Conservation (phyloP, 1,140 invertebrate genomes). For the Diorhabda carinulata region DNA sequence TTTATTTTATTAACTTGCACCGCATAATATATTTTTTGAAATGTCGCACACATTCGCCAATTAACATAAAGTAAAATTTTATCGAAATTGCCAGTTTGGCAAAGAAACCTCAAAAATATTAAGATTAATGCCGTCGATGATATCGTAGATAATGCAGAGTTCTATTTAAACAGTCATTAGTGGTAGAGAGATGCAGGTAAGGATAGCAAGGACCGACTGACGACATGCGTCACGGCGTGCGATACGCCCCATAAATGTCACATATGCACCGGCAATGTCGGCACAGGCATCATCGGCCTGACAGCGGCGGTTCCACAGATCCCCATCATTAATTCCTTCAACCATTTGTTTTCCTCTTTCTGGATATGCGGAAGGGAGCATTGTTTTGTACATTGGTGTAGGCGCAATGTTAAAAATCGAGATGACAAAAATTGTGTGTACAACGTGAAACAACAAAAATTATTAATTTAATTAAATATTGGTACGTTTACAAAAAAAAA, state of each 20-base stretch:
- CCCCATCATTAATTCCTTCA: neutral
- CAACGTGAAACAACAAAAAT: too few species aligned
- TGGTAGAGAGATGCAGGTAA: constrained; percentile 39
- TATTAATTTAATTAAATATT: too few species aligned
- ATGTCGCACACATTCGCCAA: neutral
- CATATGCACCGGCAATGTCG: constrained; percentile 18
- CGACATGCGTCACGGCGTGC: constrained; percentile 43
- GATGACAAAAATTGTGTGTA: too few species aligned
- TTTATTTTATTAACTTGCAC: too few species aligned
- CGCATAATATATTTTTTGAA: too few species aligned
- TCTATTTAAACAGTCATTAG: constrained; percentile 44
- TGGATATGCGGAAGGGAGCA: neutral
- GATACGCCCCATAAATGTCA: constrained; percentile 41
- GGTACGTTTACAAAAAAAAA: too few species aligned
- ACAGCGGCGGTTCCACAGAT: constrained; percentile 36
- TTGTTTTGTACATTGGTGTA: constrained; percentile 1
- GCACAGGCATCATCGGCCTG: neutral
- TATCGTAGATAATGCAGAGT: constrained; percentile 9
- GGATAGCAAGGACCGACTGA: constrained; percentile 29
- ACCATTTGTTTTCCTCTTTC: neutral
- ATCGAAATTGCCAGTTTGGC: neutral
- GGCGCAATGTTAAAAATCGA: neutral
- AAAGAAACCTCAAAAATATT: neutral
- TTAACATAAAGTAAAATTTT: neutral
- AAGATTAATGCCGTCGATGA: constrained; percentile 10